These are phyloP conservation scores for Lates japonicus DNA, from an alignment of 2,797 vertebrate species.

Conservation along the genomic window DNA sequence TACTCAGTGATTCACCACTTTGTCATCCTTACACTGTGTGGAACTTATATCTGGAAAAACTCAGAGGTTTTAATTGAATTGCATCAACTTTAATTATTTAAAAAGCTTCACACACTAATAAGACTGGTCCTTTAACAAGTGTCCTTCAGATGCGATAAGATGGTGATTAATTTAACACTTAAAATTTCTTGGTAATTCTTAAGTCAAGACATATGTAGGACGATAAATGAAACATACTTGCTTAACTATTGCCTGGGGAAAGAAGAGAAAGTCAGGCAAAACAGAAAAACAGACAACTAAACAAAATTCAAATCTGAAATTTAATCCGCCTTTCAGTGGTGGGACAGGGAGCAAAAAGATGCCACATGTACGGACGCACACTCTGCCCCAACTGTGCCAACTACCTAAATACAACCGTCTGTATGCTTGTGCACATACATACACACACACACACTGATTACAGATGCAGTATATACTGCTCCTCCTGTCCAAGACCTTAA, in stretches of 20 bases:
- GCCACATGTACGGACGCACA: constrained; percentile 54
- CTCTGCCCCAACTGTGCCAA: constrained; percentile 40
- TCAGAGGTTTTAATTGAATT: constrained; percentile 1
- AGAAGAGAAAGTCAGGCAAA: not conserved
- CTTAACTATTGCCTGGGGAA: not conserved
- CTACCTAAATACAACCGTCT: constrained; percentile 65
- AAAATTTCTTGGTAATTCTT: not conserved
- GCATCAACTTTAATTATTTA: rapidly evolving
- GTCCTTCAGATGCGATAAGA: not conserved
- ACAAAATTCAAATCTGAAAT: constrained; percentile 41
- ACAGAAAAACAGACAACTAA: constrained; percentile 22
- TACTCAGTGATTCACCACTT: constrained; percentile 20
- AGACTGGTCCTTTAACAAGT: not conserved
- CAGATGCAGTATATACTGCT: constrained; percentile 76
- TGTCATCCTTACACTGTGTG: constrained; percentile 9
- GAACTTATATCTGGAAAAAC: constrained; percentile 4
- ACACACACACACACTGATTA: constrained; percentile 72
- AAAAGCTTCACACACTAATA: not conserved
- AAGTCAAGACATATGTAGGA: not conserved
- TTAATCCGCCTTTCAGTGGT: constrained; percentile 13
- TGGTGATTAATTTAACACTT: not conserved
- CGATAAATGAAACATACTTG: not conserved
- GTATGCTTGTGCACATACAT: constrained; percentile 35
- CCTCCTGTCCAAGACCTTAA: constrained; percentile 79
- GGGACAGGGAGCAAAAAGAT: constrained; percentile 33